These are phyloP conservation scores for Phalloptychus januarius DNA, from an alignment of 2,797 vertebrate genomes.

Conservation along the genomic window DNA sequence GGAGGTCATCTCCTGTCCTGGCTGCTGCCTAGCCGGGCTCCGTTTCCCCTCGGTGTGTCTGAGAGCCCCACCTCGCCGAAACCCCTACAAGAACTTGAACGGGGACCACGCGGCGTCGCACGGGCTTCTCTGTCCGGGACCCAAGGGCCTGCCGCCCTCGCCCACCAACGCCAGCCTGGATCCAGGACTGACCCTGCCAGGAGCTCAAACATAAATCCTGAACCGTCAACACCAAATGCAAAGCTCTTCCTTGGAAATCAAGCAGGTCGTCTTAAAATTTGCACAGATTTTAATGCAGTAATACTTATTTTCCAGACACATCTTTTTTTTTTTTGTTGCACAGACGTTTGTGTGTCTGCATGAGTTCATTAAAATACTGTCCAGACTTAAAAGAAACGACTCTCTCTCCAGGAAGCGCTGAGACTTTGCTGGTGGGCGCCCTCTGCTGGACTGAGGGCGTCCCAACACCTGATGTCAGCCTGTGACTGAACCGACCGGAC, in stretches of 20 bases:
- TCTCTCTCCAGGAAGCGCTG: constrained; percentile 22
- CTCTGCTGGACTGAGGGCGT: constrained; percentile 74
- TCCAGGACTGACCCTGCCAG: constrained; percentile 85
- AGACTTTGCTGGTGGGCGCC: constrained; percentile 45
- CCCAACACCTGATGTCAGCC: constrained; percentile 18
- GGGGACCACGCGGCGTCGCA: constrained; percentile 82
- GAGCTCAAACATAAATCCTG: constrained; percentile 81
- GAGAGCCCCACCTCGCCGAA: constrained; percentile 78
- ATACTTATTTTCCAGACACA: constrained; percentile 56
- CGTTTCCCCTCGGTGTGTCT: constrained; percentile 89
- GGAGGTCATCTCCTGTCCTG: constrained; percentile 89
- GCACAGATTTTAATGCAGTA: constrained; percentile 74
- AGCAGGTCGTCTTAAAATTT: constrained; percentile 62
- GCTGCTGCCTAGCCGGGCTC: constrained; percentile 90
- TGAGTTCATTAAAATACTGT: constrained; percentile 21
- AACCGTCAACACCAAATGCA: constrained; percentile 45
- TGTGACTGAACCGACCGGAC: constrained; percentile 21
- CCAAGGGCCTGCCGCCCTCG: constrained; percentile 60
- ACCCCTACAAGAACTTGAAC: constrained; percentile 92
- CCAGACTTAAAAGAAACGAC: constrained; percentile 2
- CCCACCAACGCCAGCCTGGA: constrained; percentile 68
- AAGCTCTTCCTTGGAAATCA: constrained; percentile 44
- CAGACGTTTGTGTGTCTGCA: constrained; percentile 45
- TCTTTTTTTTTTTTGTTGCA: constrained; percentile 38
- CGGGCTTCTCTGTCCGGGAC: constrained; percentile 82